These are phyloP conservation scores for Drosophila villosipedis DNA, from an alignment of 2,888 invertebrate genomes.

Conservation along the genomic window DNA sequence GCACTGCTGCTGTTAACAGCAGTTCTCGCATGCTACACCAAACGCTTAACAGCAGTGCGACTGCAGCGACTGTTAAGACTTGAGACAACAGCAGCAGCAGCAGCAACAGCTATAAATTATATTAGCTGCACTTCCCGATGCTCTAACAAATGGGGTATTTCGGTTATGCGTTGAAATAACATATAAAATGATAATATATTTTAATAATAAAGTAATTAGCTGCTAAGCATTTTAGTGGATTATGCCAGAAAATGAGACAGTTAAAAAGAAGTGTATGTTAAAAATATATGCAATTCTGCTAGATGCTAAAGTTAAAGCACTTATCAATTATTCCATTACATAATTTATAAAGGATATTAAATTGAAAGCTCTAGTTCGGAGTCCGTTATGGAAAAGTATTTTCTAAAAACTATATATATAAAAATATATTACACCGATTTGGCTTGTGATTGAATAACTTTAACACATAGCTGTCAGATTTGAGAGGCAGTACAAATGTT, in stretches of 20 bases:
- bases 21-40: constrained; percentile 69
- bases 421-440: background rate
- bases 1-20: constrained; percentile 23
- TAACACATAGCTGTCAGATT: constrained; percentile 13
- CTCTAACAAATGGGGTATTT: background rate
- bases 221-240: too few relatives aligned
- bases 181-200: background rate
- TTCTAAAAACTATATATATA: too few relatives aligned
- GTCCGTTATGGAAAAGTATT: background rate
- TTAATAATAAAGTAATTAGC: background rate
- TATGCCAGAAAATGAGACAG: background rate
- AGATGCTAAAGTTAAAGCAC: background rate
- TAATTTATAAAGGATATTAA: background rate
- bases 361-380: background rate
- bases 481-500: constrained; percentile 20
- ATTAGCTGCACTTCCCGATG: constrained; percentile 13
- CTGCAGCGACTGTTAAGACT: constrained; percentile 13
- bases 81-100: background rate
- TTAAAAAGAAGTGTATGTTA: background rate
- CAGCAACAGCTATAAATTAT: background rate
- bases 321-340: background rate
- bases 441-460: constrained; percentile 4
- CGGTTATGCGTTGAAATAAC: background rate
- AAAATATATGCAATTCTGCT: background rate
- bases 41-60: constrained; percentile 19